These are phyloP conservation scores for Sebastes flavidus DNA, from an alignment of 2,797 vertebrate species.

Conservation along the genomic window DNA sequence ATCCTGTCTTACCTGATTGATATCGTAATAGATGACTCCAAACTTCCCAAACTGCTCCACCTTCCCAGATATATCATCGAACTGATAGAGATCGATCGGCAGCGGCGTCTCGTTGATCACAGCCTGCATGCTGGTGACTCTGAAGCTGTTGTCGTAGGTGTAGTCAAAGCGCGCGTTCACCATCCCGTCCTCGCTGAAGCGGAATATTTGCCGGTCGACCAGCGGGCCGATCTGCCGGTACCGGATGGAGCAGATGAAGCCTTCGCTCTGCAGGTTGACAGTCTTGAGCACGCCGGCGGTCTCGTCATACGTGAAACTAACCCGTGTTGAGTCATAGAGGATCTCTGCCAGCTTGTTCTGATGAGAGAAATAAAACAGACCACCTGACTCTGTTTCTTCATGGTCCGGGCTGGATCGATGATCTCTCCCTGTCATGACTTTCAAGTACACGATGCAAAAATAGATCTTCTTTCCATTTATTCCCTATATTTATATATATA, in stretches of 20 bases:
- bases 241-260: slow-evolving; percentile 98
- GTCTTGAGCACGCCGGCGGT: slow-evolving; percentile 97
- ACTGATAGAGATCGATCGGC: slow-evolving; percentile 98
- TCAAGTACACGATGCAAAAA: neutral
- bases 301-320: slow-evolving; percentile 98
- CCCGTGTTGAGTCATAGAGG: slow-evolving; percentile 95
- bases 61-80: slow-evolving; percentile 98
- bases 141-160: slow-evolving; percentile 98
- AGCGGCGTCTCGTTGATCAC: slow-evolving; percentile 98
- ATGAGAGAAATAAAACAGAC: slow-evolving; percentile 23
- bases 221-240: slow-evolving; percentile 96
- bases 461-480: neutral
- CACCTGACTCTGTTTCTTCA: no score
- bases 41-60: slow-evolving; percentile 99
- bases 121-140: slow-evolving; percentile 99
- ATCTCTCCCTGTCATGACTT: no score
- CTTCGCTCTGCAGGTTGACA: slow-evolving; percentile 96
- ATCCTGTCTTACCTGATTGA: slow-evolving; percentile 84
- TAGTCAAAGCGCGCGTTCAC: slow-evolving; percentile 99
- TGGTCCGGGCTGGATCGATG: rapidly evolving
- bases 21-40: slow-evolving; percentile 98
- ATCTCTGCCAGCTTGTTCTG: slow-evolving; percentile 97
- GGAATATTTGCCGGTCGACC: slow-evolving; percentile 97
- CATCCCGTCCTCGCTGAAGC: slow-evolving; percentile 98
- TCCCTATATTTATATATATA: neutral